These are phyloP conservation scores for Psilanteris sp. DNA, from an alignment of 1,140 invertebrate genomes.

Conservation along the genomic window DNA sequence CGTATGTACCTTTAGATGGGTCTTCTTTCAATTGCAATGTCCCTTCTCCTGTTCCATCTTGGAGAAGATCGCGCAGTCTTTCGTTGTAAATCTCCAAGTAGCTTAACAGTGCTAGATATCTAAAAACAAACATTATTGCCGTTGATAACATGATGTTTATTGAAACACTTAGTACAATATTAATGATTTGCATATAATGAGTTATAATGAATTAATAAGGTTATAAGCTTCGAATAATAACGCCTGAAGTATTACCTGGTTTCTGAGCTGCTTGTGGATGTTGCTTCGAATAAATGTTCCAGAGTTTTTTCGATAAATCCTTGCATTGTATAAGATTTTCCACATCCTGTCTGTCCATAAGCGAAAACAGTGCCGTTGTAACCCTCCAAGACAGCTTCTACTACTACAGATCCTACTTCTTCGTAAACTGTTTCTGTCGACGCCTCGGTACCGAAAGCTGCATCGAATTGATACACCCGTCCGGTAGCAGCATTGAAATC, in stretches of 20 bases:
- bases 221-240: no score
- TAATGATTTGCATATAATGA: no score
- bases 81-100: constrained; percentile 98
- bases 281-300: constrained; percentile 96
- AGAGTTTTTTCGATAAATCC: constrained; percentile 91
- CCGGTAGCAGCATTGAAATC: constrained; percentile 57
- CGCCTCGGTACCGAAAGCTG: constrained; percentile 69
- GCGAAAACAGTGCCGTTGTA: constrained; percentile 94
- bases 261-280: constrained; percentile 86
- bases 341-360: constrained; percentile 93
- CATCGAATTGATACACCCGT: constrained; percentile 77
- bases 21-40: constrained; percentile 75
- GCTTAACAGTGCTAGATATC: constrained; percentile 93
- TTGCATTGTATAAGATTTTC: constrained; percentile 90
- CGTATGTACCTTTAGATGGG: constrained; percentile 72
- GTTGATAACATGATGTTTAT: no score
- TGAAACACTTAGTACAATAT: no score
- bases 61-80: constrained; percentile 89
- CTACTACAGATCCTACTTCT: constrained; percentile 75
- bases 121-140: no score
- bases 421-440: constrained; percentile 76
- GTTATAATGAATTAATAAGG: no score
- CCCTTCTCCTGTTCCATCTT: constrained; percentile 77
- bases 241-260: no score
- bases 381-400: constrained; percentile 89